Conservation (phyloP, 1,140 invertebrate genomes). For the Scylla paramamosain region DNA sequence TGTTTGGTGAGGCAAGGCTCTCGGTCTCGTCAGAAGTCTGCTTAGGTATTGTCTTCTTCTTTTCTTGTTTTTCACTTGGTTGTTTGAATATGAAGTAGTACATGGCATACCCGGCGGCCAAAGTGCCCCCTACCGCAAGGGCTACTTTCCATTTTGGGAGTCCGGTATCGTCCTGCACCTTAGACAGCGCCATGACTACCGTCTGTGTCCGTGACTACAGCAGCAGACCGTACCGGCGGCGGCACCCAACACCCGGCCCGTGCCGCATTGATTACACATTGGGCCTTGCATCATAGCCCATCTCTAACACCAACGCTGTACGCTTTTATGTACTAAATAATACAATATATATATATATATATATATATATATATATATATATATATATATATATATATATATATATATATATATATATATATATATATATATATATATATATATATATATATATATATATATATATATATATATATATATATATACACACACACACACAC, state of each 20-base stretch:
- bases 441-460: constrained; percentile 36
- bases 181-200: constrained; percentile 77
- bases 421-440: constrained; percentile 43
- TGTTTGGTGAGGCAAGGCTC: constrained; percentile 33
- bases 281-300: too few relatives aligned
- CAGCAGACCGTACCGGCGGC: neutral
- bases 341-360: constrained; percentile 32
- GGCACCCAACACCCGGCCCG: neutral
- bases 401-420: constrained; percentile 38
- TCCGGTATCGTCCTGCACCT: constrained; percentile 60
- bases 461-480: constrained; percentile 40
- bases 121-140: constrained; percentile 88
- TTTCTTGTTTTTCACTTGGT: constrained; percentile 78
- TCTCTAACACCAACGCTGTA: too few relatives aligned
- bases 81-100: constrained; percentile 88
- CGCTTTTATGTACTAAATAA: too few relatives aligned
- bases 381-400: neutral
- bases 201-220: neutral
- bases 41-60: neutral
- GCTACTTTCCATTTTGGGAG: constrained; percentile 87
- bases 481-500: neutral
- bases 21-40: neutral
- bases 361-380: neutral
- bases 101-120: constrained; percentile 86
- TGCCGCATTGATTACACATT: constrained; percentile 13